These are phyloP conservation scores for Alectura lathami DNA, from an alignment of 2,113 vertebrate genomes.

Conservation along the genomic window DNA sequence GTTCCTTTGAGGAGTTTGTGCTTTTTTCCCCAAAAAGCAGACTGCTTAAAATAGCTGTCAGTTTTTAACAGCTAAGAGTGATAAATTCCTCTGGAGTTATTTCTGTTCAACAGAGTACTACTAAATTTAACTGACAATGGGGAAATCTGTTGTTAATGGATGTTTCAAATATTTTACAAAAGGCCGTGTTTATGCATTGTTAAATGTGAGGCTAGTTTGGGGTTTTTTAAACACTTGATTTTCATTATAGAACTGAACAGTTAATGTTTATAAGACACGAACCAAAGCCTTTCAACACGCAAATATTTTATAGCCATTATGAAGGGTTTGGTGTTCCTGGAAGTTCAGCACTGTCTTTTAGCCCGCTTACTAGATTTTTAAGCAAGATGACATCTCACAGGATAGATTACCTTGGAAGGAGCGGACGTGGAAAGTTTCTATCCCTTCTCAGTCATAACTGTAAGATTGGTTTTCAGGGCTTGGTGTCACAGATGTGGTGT, in stretches of 20 bases:
- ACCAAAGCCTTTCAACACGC: neutral
- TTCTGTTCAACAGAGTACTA: neutral
- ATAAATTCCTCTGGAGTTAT: conserved; percentile 3
- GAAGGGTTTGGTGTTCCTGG: neutral
- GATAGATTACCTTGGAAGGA: neutral
- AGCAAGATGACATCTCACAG: neutral
- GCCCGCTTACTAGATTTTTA: neutral
- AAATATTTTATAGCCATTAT: neutral
- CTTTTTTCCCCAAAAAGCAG: neutral
- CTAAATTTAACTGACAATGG: conserved; percentile 25
- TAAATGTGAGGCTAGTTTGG: neutral
- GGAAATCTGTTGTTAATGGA: neutral
- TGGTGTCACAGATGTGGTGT: rapidly evolving
- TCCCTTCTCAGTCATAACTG: neutral
- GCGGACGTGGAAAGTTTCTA: neutral
- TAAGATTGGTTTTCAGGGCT: neutral
- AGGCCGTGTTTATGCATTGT: neutral
- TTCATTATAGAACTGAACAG: neutral
- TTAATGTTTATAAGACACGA: neutral
- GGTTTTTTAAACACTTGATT: neutral
- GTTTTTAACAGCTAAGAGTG: neutral
- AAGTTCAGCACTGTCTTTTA: neutral
- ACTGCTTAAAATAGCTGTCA: conserved; percentile 26
- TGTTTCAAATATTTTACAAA: neutral
- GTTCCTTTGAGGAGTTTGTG: neutral